Percentiles rank a stretch among this genome's conserved stretches.
Evolutionary conservation across 2,797 vertebrate genomes (phyloP).

Genomic region (Epinephelus awoara): DNA sequence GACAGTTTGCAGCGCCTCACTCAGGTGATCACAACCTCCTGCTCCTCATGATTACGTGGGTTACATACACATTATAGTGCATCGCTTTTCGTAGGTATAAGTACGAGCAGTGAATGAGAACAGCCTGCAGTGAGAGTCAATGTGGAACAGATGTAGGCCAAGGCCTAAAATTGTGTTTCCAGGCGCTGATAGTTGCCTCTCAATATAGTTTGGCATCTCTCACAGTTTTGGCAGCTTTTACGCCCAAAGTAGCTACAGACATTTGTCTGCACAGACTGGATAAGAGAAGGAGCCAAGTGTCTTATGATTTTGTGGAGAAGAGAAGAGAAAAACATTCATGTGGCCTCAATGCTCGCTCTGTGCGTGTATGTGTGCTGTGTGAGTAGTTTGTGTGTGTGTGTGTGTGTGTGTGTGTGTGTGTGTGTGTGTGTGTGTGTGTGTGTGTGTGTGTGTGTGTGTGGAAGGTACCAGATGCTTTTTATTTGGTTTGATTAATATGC

Average conservation of each 20-base stretch:
- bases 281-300: conserved; percentile 48
- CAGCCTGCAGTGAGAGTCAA: conserved; percentile 10
- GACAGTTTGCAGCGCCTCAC: too few species aligned
- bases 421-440: conserved; percentile 2
- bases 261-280: conserved; percentile 65
- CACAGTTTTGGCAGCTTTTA: conserved; percentile 55
- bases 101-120: too few species aligned
- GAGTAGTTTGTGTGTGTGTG: too few species aligned
- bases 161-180: conserved; percentile 43
- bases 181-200: conserved; percentile 46
- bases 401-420: conserved; percentile 2
- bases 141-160: conserved; percentile 45
- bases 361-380: not conserved
- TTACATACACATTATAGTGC: too few species aligned
- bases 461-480: conserved; percentile 37
- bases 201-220: conserved; percentile 55
- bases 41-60: too few species aligned
- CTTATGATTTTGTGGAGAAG: conserved; percentile 41
- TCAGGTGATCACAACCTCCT: too few species aligned
- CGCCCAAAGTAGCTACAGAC: conserved; percentile 57
- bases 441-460: not conserved
- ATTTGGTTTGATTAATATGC: conserved; percentile 50
- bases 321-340: conserved; percentile 36
- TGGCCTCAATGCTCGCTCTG: conserved; percentile 24
- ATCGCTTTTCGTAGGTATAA: too few species aligned